Evolutionary conservation across 2,797 vertebrate genomes (phyloP), one percentile per base, ranked within the genome.

Genomic region (Semaprochilodus insignis): DNA sequence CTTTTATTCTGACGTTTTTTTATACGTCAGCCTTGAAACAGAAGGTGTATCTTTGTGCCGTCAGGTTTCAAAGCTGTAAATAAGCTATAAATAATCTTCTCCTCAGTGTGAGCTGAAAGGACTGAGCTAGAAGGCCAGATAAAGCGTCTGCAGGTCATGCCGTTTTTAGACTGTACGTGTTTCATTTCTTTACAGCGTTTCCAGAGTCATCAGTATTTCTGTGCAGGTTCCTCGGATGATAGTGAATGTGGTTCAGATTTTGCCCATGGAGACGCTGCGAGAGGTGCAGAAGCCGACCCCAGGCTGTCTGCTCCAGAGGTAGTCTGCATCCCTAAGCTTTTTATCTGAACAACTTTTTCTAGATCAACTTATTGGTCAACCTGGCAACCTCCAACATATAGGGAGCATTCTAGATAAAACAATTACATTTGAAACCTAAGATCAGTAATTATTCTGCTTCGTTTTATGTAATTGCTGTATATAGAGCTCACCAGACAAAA

Each of bases 181-280:
- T 10, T 8, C 34, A 27, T 4, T 27, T 15, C 16, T 27, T 31
- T 16, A 16, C 25, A 54, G 15, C 6, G 17, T 52, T 51, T 25
- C 6, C 3, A 25, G 2, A 16, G 60, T 23, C 60, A 23, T 17
- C 62, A 17, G 2, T 5, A 31, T 31, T 6, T 31, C 27, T 62
- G 76, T 85, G 77, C 88, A 96, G 96, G 93, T 96, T 86, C 95
- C 96, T 66, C 94, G 95, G 57, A 93, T 95, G 92, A 95, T 96
- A 7, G 92, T 95, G 17, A 96, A 95, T 1, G 91, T 96, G 21
- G 95, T 91, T 67, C 94, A 95, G 90, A 94, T 95, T 71, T 84
- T 94, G 40, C 92, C 92, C 77, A 95, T 96, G 94, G 85, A 93
- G 83, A 89, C 92, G 36, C 88, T 95, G 62, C 91, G 94, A 84